Evolutionary conservation across 2,113 vertebrate species (phyloP).

Genomic region (Brachyhypopomus gauderio): DNA sequence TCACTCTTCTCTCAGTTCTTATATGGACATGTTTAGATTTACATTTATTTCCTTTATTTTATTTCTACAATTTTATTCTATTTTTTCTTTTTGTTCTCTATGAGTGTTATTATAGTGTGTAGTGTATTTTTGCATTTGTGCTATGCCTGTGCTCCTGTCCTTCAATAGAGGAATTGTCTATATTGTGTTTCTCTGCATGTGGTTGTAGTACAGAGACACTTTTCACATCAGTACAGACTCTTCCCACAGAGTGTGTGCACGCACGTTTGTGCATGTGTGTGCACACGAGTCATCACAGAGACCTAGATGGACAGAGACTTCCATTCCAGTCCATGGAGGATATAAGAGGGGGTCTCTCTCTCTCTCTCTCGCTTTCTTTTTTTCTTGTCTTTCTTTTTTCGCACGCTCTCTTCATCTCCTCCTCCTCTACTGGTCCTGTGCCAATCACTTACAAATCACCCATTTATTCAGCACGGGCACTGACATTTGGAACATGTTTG

Average conservation of each 20-base stretch:
- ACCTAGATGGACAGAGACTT: slow-evolving; percentile 31
- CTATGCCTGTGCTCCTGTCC: neutral
- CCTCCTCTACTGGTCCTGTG: slow-evolving; percentile 42
- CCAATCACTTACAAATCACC: slow-evolving; percentile 65
- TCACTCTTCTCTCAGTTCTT: neutral
- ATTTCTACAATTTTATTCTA: neutral
- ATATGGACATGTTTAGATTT: neutral
- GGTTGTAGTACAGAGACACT: slow-evolving; percentile 30
- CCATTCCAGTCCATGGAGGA: slow-evolving; percentile 31
- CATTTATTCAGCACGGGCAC: slow-evolving; percentile 65
- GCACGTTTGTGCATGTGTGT: slow-evolving; percentile 9
- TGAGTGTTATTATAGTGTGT: neutral
- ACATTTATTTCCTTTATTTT: neutral
- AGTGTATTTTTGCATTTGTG: neutral
- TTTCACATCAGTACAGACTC: slow-evolving; percentile 26
- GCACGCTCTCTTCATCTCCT: slow-evolving; percentile 28
- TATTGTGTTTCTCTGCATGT: slow-evolving; percentile 35
- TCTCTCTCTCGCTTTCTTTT: slow-evolving; percentile 28
- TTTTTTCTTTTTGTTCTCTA: neutral
- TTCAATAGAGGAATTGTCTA: slow-evolving; percentile 41
- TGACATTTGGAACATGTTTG: slow-evolving; percentile 69
- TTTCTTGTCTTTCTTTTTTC: slow-evolving; percentile 29
- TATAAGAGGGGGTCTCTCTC: neutral
- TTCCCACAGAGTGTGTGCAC: slow-evolving; percentile 38
- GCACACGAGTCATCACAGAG: slow-evolving; percentile 24